phyloP scores from a whole-genome alignment of 2,113 vertebrate species.

The Leptosomus discolor region DNA sequence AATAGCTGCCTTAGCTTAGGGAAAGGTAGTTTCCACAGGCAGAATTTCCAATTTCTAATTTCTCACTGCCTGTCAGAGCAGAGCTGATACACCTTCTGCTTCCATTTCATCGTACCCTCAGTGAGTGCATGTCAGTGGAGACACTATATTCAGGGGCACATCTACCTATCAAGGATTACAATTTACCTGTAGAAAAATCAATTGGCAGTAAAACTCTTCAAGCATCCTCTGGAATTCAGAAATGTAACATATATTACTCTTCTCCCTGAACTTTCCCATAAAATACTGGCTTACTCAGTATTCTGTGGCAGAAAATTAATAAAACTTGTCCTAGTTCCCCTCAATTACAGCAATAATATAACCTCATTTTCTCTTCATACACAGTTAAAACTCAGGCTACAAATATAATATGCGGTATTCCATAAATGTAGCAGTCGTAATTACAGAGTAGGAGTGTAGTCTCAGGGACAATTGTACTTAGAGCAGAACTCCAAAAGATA shows the following conservation, averaged over 20 bases:
- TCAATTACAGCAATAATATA: conserved; percentile 58
- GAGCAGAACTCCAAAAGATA: neutral
- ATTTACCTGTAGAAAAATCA: conserved; percentile 42
- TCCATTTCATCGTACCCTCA: neutral
- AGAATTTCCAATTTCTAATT: neutral
- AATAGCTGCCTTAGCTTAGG: neutral
- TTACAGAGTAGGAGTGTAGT: neutral
- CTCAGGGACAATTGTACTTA: neutral
- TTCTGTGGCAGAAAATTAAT: conserved; percentile 54
- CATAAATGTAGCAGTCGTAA: conserved; percentile 10
- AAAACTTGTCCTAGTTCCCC: conserved; percentile 49
- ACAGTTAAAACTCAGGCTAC: conserved; percentile 40
- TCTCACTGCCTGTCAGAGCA: neutral
- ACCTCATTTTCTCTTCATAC: conserved; percentile 29
- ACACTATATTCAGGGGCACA: neutral
- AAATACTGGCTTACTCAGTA: conserved; percentile 54
- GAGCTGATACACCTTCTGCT: neutral
- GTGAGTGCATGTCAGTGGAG: neutral
- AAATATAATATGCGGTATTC: conserved; percentile 38
- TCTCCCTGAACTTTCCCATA: conserved; percentile 41
- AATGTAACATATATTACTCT: conserved; percentile 6
- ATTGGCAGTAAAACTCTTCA: conserved; percentile 40
- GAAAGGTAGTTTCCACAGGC: neutral
- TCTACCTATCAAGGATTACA: neutral
- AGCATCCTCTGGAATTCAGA: conserved; percentile 7